Evolutionary conservation across 1,140 invertebrate species (phyloP).

Genomic region (Leucophenga varia): DNA sequence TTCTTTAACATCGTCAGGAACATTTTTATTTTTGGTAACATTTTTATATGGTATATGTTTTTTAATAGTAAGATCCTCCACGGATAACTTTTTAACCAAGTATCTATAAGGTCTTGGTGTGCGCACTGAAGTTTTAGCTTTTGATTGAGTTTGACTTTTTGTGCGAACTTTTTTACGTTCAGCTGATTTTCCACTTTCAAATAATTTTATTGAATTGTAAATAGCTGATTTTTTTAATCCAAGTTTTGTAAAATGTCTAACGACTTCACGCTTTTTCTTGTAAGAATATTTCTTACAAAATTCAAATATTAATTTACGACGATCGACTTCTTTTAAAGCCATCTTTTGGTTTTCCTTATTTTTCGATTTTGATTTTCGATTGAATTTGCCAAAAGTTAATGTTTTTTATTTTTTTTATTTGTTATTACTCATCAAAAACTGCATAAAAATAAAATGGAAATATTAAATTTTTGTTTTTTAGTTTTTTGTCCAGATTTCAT

Average conservation of each 20-base stretch:
- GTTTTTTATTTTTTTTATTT: background rate
- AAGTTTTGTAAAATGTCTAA: background rate
- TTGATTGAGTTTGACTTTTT: background rate
- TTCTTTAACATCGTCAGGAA: background rate
- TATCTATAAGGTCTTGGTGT: background rate
- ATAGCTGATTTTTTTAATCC: background rate
- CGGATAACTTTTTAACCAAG: background rate
- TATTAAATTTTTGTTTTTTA: too few relatives aligned
- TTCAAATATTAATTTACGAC: background rate
- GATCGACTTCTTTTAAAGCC: background rate
- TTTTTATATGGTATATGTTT: too few relatives aligned
- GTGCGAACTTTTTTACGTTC: background rate
- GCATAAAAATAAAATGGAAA: too few relatives aligned
- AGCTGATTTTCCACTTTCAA: background rate
- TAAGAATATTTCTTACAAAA: background rate
- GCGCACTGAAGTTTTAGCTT: background rate
- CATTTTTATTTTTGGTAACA: background rate
- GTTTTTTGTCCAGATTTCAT: background rate
- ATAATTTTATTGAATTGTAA: background rate
- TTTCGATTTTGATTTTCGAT: background rate
- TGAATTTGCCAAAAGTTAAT: background rate
- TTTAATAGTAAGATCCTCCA: background rate
- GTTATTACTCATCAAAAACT: background rate
- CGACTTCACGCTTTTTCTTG: background rate
- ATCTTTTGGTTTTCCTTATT: background rate